Evolutionary conservation across 2,888 invertebrate species (phyloP), one percentile per base, ranked within the genome.

Genomic region (Drosophila paranaensis): DNA sequence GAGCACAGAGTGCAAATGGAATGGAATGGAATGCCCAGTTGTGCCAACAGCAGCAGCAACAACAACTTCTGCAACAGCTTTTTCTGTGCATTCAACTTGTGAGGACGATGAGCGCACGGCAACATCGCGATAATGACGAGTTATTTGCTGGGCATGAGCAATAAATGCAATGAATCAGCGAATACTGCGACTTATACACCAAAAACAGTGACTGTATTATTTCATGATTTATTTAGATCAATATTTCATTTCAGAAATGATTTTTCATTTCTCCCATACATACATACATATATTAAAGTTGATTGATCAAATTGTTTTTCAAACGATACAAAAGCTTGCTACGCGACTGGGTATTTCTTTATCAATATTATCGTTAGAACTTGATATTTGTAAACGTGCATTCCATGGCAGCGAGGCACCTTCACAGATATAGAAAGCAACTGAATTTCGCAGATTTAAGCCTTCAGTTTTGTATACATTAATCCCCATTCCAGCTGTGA

Each of bases 61-160:
- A 79, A 70, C 86, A 80, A 82, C 86, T 78, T 78, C 77, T 74
- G 73, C 76, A 87, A 75, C 82, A 86, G 86, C 85, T 89, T 89
- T 87, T 80, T 77, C 45, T 63, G 63, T 80, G 63, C 81, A 61
- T 63, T 60, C 46, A 76, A 61, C 46, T 60, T 67, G 42, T 55
- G 70, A 74, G 68, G 64, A 76, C 76, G 73, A 82, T 56, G 73
- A 62, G 25, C 53, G 66, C 62, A 77, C 60, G 62, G 62, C 77
- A 75, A 77, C 73, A 72, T 63, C 56, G 53, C 62, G 75, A 72
- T 77, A 76, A 76, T 76, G 70, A 70, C 61, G 55, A 63, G 57
- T 68, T 71, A 54, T 65, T 48, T 62, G 66, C 48, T 58, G 57
- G 37, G 65, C 45, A 58, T 74, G 74, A 71, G 73, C 77, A 72